Evolutionary conservation across 1,140 invertebrate genomes (phyloP).

Genomic region (Orussus abietinus): DNA sequence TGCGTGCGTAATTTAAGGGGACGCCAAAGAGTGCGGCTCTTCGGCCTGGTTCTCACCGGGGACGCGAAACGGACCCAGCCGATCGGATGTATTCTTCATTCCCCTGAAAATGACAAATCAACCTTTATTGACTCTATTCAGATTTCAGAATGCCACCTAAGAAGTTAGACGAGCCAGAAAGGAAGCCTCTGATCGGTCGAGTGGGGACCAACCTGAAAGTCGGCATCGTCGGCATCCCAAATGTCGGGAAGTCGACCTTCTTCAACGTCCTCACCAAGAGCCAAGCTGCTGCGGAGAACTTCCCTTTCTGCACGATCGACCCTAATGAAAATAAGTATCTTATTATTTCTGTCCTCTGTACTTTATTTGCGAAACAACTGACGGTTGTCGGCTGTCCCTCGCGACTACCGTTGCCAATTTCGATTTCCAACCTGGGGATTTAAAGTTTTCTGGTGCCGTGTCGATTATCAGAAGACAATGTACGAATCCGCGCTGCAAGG

Average conservation of each 20-base stretch:
- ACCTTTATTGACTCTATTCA: not conserved
- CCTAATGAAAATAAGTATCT: conserved; percentile 99
- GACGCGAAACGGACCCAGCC: no score
- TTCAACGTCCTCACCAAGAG: conserved; percentile 99
- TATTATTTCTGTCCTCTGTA: no score
- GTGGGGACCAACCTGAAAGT: conserved; percentile 97
- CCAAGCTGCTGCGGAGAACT: conserved; percentile 94
- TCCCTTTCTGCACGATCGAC: conserved; percentile 99
- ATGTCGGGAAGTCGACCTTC: conserved; percentile 99
- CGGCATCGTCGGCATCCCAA: conserved; percentile 92
- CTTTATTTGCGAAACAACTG: no score
- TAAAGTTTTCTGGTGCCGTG: no score
- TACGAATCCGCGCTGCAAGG: no score
- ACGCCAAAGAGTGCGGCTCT: no score
- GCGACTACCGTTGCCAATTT: no score
- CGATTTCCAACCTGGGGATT: no score
- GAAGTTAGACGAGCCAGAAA: conserved; percentile 86
- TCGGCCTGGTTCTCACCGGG: no score
- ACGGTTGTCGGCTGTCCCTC: no score
- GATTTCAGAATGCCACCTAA: conserved; percentile 82
- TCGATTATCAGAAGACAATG: no score
- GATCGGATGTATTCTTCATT: not conserved
- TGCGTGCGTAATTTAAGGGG: no score
- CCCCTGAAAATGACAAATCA: not conserved
- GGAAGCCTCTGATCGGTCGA: conserved; percentile 90